These are phyloP conservation scores for Hirundichthys speculiger DNA, from an alignment of 2,113 vertebrate species.

Conservation along the genomic window DNA sequence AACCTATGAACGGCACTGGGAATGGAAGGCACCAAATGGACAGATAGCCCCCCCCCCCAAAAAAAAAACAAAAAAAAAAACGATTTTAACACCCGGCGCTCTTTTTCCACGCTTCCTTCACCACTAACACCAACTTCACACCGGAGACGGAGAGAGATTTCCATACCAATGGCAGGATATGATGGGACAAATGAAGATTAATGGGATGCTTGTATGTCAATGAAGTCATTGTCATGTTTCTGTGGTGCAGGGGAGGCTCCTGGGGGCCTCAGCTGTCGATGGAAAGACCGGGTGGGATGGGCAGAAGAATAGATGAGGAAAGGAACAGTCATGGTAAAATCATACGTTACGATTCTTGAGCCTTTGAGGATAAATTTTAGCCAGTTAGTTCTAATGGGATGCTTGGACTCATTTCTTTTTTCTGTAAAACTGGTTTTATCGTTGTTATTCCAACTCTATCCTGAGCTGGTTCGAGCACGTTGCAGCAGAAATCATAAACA, in stretches of 20 bases:
- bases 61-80: too few species aligned
- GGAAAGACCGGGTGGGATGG: constrained; percentile 44
- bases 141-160: constrained; percentile 75
- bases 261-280: constrained; percentile 69
- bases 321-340: too few species aligned
- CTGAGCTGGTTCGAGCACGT: too few species aligned
- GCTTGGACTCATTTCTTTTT: too few species aligned
- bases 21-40: constrained; percentile 74
- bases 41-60: constrained; percentile 30
- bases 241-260: constrained; percentile 74
- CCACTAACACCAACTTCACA: constrained; percentile 26
- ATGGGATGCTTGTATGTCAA: constrained; percentile 80
- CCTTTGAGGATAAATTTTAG: too few species aligned
- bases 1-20: constrained; percentile 69
- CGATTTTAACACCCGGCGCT: constrained; percentile 25
- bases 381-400: too few species aligned
- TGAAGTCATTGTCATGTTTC: constrained; percentile 73
- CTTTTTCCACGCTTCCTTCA: neutral
- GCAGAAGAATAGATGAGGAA: constrained; percentile 15
- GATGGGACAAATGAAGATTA: constrained; percentile 86
- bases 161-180: constrained; percentile 85
- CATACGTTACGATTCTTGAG: too few species aligned
- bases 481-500: too few species aligned
- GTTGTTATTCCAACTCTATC: too few species aligned
- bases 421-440: too few species aligned